These are phyloP conservation scores for Lophius americanus DNA, from an alignment of 2,797 vertebrate genomes.

Conservation along the genomic window DNA sequence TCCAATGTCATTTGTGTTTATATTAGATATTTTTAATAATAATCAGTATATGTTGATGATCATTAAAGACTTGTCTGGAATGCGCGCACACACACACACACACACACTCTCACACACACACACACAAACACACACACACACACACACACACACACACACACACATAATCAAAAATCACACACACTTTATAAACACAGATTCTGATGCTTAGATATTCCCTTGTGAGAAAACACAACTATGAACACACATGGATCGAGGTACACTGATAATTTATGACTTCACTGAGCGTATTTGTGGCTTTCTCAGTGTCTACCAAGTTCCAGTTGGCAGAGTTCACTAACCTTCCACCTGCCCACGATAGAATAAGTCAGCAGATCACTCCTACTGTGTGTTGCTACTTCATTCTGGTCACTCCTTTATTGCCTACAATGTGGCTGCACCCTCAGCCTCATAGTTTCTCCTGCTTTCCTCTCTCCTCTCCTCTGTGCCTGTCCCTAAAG, in stretches of 20 bases:
- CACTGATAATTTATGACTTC: slow-evolving; percentile 60
- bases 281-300: slow-evolving; percentile 28
- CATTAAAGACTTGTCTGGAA: no score
- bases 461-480: slow-evolving; percentile 25
- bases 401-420: slow-evolving; percentile 12
- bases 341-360: slow-evolving; percentile 23
- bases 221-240: neutral
- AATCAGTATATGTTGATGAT: neutral
- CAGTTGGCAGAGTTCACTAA: slow-evolving; percentile 25
- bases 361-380: slow-evolving; percentile 11
- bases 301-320: slow-evolving; percentile 75
- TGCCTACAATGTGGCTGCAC: slow-evolving; percentile 10
- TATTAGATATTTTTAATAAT: neutral
- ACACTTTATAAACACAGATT: neutral
- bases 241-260: slow-evolving; percentile 2
- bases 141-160: neutral
- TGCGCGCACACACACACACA: neutral
- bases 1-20: neutral
- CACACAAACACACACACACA: neutral
- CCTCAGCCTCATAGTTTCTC: slow-evolving; percentile 20
- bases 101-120: neutral
- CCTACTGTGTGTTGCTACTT: slow-evolving; percentile 57
- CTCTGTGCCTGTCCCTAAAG: slow-evolving; percentile 58
- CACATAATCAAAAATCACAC: no score
- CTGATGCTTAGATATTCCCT: neutral